phyloP scores from a whole-genome alignment of 1,140 invertebrate genomes.

The Listronotus bonariensis region DNA sequence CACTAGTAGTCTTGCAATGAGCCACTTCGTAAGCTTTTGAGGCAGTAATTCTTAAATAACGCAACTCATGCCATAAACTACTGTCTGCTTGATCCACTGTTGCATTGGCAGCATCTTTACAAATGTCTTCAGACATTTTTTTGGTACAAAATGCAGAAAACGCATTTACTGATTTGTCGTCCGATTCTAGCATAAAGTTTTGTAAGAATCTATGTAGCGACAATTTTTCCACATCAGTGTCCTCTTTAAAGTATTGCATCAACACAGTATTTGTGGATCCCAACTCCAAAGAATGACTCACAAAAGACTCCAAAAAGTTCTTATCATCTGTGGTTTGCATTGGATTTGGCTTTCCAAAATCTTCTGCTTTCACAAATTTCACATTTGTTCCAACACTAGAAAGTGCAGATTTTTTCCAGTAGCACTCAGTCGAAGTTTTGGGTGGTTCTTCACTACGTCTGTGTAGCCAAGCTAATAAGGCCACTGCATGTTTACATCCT shows the following conservation, averaged over 20 bases:
- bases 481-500: conserved; percentile 14
- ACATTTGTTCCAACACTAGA: conserved; percentile 16
- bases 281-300: not conserved
- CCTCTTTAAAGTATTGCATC: not conserved
- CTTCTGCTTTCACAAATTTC: conserved; percentile 40
- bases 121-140: conserved; percentile 1
- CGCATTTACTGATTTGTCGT: too few relatives aligned
- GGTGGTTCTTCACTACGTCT: conserved; percentile 2
- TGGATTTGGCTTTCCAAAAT: conserved; percentile 11
- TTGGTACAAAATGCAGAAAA: too few relatives aligned
- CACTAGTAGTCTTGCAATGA: conserved; percentile 49
- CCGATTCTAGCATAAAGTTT: too few relatives aligned
- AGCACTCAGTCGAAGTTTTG: conserved; percentile 43
- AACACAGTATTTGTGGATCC: not conserved
- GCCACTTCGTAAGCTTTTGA: conserved; percentile 53
- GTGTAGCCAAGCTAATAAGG: too few relatives aligned
- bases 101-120: not conserved
- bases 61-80: conserved; percentile 44
- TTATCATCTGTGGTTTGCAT: too few relatives aligned
- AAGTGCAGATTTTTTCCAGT: conserved; percentile 48
- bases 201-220: too few relatives aligned
- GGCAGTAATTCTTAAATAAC: conserved; percentile 54
- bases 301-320: too few relatives aligned
- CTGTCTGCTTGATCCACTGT: not conserved
- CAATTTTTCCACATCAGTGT: too few relatives aligned